Evolutionary conservation across 2,113 vertebrate genomes (phyloP), one percentile per base, ranked within the genome.

Genomic region (Anser cygnoides): DNA sequence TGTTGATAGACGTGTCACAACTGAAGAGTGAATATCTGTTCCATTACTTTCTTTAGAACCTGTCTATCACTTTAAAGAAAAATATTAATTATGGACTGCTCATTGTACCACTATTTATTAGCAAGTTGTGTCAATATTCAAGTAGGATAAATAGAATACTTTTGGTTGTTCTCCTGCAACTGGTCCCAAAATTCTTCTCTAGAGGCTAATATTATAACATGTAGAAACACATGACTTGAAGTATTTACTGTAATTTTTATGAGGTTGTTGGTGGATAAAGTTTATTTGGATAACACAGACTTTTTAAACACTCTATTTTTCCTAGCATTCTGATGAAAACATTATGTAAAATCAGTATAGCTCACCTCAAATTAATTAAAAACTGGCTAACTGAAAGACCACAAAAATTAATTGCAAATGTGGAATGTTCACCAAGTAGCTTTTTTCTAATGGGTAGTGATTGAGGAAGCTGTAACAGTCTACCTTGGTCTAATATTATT

Each of bases 61-160:
- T 68, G 9, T 31, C 43, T 46, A 31, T 59, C 44, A n/a, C 41
- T 80, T 73, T 35, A 44, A 89, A 80, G 28, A 75, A 84, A 89
- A 74, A 3, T 15, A 7, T 11, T 14, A 13, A 28, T 49, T 87
- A 84, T 43, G 29, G 39, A 29, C 13, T 49, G 39, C 35, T 74
- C 0, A 0, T 39, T 68, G 72, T 46, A 50, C 10, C 0, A 0
- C 16, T 39, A 6, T 29, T 39, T 58, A 29, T 25, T 46, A 87
- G 46, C 11, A 65, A 89, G 49, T 54, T 25, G 43, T 62, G 33
- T 29, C 68, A 74, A 14, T 55, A 70, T 52, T 73, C 55, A 77
- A 63, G 33, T 28, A 52, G 29, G 23, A 16, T 68, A 79, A 65
- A 68, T 46, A 57, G 52, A 85, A 52, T 35, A 85, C 71, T 15